Evolutionary conservation across 2,797 vertebrate genomes (phyloP).

Genomic region (Gadopsis marmoratus): DNA sequence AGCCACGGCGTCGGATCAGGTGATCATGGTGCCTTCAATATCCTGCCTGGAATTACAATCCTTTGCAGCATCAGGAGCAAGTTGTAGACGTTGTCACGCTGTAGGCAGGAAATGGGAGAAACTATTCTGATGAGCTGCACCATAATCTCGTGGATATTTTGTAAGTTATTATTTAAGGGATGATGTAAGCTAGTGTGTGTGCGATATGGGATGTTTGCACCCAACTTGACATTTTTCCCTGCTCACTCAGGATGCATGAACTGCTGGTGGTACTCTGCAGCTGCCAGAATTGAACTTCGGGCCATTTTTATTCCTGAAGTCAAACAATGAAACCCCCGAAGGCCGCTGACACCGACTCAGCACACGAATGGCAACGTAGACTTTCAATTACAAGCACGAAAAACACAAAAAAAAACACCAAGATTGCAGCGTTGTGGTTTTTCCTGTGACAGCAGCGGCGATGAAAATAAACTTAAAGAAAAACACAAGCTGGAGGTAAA

Average conservation of each 20-base stretch:
- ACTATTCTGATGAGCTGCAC: neutral
- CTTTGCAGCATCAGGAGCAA: neutral
- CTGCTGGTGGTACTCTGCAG: constrained; percentile 28
- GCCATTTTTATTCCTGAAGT: constrained; percentile 45
- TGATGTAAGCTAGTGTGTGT: neutral
- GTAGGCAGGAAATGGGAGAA: neutral
- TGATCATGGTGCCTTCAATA: neutral
- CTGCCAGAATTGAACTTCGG: constrained; percentile 38
- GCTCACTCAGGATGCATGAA: constrained; percentile 19
- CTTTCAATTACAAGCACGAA: constrained; percentile 61
- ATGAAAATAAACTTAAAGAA: constrained; percentile 71
- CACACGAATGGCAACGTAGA: constrained; percentile 50
- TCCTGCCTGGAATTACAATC: neutral
- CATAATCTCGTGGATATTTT: neutral
- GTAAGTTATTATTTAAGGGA: neutral
- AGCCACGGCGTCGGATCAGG: neutral
- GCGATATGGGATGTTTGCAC: neutral
- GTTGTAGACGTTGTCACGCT: neutral
- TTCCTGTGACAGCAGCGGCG: constrained; percentile 50
- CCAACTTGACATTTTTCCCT: neutral
- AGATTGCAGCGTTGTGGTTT: constrained; percentile 65
- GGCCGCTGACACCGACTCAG: constrained; percentile 50
- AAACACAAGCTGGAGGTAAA: constrained; percentile 59
- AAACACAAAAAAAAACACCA: constrained; percentile 39
- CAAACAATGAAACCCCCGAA: constrained; percentile 45